These are phyloP conservation scores for Melieria omissa DNA, from an alignment of 2,888 invertebrate genomes.

Conservation along the genomic window DNA sequence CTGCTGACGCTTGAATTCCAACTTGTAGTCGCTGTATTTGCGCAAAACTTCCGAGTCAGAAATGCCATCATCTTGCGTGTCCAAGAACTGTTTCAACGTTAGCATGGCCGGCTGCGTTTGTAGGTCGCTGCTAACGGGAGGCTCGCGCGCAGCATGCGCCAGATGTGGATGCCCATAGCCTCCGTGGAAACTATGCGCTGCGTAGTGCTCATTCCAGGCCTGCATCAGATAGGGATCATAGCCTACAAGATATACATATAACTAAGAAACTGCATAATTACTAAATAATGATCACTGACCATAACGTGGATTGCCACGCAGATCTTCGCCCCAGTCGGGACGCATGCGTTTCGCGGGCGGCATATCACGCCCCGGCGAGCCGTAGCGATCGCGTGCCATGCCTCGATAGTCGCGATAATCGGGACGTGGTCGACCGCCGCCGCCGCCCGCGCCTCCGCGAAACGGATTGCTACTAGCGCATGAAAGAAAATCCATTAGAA, in stretches of 20 bases:
- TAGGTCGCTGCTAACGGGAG: conserved; percentile 57
- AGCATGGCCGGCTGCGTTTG: conserved; percentile 94
- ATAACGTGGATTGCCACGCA: conserved; percentile 67
- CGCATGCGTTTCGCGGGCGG: conserved; percentile 83
- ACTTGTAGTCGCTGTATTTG: conserved; percentile 98
- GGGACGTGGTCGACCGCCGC: conserved; percentile 73
- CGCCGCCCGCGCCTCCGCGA: conserved; percentile 64
- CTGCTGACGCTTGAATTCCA: conserved; percentile 95
- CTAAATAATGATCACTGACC: conserved; percentile 49
- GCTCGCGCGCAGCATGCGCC: conserved; percentile 53
- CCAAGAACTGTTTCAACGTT: conserved; percentile 95
- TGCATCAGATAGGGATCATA: conserved; percentile 66
- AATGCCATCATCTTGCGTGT: conserved; percentile 96
- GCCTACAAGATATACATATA: conserved; percentile 47
- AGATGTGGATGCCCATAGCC: conserved; percentile 48
- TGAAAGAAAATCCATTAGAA: too few species aligned
- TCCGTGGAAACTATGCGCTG: conserved; percentile 59
- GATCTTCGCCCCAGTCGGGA: conserved; percentile 75
- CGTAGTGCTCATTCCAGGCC: conserved; percentile 65
- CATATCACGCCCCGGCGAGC: conserved; percentile 79
- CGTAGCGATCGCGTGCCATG: conserved; percentile 76
- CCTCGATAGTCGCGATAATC: conserved; percentile 79
- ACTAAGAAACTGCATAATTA: background rate
- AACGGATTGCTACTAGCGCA: conserved; percentile 59
- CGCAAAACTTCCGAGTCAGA: conserved; percentile 96